Conservation (phyloP, 2,888 invertebrate genomes). For the Mesoligia furuncula region DNA sequence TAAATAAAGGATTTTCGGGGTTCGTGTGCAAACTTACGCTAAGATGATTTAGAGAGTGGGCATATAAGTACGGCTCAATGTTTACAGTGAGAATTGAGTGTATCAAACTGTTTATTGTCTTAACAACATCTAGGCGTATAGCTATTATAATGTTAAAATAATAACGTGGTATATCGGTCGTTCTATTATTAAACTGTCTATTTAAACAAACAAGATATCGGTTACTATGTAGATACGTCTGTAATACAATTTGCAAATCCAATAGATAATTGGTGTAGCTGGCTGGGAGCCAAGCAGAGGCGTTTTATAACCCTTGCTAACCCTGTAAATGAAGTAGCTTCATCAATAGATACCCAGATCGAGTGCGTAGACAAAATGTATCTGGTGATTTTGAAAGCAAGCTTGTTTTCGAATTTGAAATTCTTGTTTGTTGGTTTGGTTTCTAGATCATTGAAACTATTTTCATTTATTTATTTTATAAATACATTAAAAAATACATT, state of each 20-base stretch:
- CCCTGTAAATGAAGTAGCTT: conserved; percentile 46
- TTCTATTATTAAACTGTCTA: conserved; percentile 43
- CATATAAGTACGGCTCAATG: background rate
- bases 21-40: conserved; percentile 16
- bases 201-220: conserved; percentile 30
- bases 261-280: conserved; percentile 50
- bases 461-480: background rate
- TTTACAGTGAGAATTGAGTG: conserved; percentile 8
- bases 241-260: conserved; percentile 46
- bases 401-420: too few species aligned
- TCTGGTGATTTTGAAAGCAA: background rate
- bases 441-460: background rate
- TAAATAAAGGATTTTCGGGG: conserved; percentile 24
- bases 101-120: conserved; percentile 8
- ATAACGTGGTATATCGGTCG: conserved; percentile 26
- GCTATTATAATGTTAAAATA: background rate
- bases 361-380: background rate
- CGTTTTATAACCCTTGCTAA: conserved; percentile 49
- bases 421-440: background rate
- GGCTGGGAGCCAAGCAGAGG: conserved; percentile 56
- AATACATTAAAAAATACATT: too few species aligned
- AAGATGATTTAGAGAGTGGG: conserved; percentile 13
- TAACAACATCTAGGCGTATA: conserved; percentile 1
- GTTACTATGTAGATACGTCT: conserved; percentile 36
- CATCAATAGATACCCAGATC: conserved; percentile 25